Evolutionary conservation across 2,888 invertebrate genomes (phyloP), one percentile per base, ranked within the genome.

Genomic region (Apamea sordens): DNA sequence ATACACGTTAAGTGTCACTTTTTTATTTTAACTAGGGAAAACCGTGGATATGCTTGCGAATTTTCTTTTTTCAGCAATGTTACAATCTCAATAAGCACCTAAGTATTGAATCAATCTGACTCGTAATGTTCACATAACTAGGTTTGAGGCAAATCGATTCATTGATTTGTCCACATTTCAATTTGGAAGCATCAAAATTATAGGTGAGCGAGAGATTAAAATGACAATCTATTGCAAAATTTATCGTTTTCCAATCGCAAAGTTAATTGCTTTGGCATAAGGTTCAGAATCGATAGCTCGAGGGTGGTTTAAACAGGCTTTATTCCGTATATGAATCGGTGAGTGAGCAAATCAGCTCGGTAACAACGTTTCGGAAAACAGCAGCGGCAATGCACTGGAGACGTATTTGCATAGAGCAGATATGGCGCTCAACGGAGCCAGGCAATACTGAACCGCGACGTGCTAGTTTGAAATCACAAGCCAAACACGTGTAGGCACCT

Each of bases 331-430:
- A 72, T 76, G 79, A 79, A 73, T 82, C 73, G 74, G 61, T 21
- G 76, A 78, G 75, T 73, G 64, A 76, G 76, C 77, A 76, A 79
- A 89, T 87, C 78, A 84, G 69, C 28, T 77, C n/a, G 68, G 82
- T 87, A 84, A 87, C 80, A 77, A 89, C 64, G 59, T 89, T 82
- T 87, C 59, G 75, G 78, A 76, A 89, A 87, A 84, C 70, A 77
- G 73, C 72, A 82, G 32, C 70, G 24, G 68, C 11, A 70, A 76
- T 79, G 69, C 81, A 87, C 73, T 74, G 1, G 76, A 76, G 76
- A 70, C 71, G 21, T 79, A 79, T 81, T 88, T 81, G 74, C 76
- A 72, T 84, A 63, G 69, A 88, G 41, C 68, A 76, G 71, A 70
- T 41, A 74, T 69, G 76, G 36, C 44, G 53, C 28, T 44, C 56